Conservation (phyloP, 2,113 vertebrate species). For the Mobula birostris region DNA sequence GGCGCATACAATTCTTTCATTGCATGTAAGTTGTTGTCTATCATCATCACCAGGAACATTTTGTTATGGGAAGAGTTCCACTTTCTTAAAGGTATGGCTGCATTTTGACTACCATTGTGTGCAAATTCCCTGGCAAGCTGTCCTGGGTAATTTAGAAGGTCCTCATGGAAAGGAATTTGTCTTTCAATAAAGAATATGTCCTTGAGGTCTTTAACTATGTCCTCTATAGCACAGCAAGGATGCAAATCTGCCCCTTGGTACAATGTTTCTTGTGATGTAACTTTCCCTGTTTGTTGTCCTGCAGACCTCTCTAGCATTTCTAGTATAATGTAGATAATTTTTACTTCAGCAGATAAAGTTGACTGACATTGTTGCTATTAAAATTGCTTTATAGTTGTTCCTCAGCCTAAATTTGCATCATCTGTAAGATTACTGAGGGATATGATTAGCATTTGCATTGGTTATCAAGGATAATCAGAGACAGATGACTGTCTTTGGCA, state of each 20-base stretch:
- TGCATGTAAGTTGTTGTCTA: not conserved
- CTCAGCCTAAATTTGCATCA: not conserved
- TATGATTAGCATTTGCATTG: not conserved
- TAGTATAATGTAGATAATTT: not conserved
- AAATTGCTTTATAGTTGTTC: not conserved
- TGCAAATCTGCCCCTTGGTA: not conserved
- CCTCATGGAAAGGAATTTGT: not conserved
- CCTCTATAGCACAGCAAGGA: not conserved
- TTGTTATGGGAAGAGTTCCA: not conserved
- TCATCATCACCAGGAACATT: not conserved
- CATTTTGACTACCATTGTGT: not conserved
- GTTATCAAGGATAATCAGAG: not conserved
- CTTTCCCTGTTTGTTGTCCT: not conserved
- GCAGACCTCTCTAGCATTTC: not conserved
- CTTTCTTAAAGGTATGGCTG: not conserved
- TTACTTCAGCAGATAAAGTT: not conserved
- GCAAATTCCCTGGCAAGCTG: constrained; percentile 1
- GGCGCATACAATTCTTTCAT: not conserved
- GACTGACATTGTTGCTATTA: not conserved
- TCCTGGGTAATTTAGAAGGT: not conserved
- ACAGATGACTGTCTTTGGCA: not conserved
- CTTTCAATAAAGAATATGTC: not conserved
- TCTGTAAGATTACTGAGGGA: not conserved
- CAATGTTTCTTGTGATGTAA: not conserved
- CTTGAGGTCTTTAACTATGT: constrained; percentile 12